Percentiles rank a stretch among this genome's conserved stretches.
Conservation (phyloP, 2,113 vertebrate genomes). For the Tachycineta bicolor region DNA sequence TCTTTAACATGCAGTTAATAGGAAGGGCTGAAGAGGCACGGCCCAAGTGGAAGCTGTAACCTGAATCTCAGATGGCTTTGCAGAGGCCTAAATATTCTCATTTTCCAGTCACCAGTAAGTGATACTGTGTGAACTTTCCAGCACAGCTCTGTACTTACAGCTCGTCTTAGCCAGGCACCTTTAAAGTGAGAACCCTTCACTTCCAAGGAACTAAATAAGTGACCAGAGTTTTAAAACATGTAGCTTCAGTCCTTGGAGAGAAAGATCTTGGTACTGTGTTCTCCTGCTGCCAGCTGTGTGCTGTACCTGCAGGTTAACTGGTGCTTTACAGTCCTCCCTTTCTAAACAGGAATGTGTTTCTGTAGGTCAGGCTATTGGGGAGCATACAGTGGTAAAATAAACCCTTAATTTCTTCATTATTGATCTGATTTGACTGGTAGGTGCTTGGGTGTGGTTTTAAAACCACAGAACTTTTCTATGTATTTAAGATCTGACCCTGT, state of each 20-base stretch:
- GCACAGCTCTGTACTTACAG: background rate
- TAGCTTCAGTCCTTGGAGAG: background rate
- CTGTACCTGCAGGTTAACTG: background rate
- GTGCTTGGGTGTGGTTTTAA: background rate
- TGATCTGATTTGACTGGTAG: background rate
- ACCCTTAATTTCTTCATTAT: background rate
- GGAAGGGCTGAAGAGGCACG: background rate
- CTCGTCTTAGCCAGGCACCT: background rate
- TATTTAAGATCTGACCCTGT: background rate
- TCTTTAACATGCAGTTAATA: background rate
- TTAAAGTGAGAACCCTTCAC: background rate
- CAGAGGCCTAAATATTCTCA: background rate
- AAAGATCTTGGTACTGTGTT: background rate
- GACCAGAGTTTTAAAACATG: background rate
- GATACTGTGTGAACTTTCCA: slow-evolving; percentile 24
- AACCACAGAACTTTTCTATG: background rate
- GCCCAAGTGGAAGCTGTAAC: slow-evolving; percentile 1
- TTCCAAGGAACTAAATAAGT: background rate
- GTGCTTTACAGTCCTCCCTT: background rate
- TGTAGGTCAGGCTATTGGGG: background rate
- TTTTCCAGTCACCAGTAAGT: slow-evolving; percentile 19
- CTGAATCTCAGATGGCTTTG: background rate
- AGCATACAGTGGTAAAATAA: background rate
- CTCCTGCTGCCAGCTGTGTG: background rate
- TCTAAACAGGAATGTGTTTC: background rate